Base-by-base conservation (phyloP, 1,140 invertebrate genomes). In the Hycleus phaleratus region DNA sequence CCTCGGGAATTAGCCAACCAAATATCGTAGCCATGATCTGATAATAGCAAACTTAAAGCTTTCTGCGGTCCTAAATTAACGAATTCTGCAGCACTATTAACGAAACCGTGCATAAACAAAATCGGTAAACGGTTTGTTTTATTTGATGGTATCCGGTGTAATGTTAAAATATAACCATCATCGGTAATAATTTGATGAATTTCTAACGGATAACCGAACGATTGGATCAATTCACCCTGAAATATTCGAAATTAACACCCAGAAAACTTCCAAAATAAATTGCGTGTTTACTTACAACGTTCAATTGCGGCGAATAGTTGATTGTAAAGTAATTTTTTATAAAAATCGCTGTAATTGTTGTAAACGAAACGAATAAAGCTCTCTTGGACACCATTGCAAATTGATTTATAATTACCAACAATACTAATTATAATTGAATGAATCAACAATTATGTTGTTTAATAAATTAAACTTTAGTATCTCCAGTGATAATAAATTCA, bases 101-200 rank as follows among this genome's bases (percentile, higher is more conserved):
- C 70, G 2, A 87, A 69, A 10, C 85, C 85, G 63, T 88, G 86
- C 73, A 85, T 82, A 4, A 88, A 59, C 7, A 82, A 75, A 0
- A 84, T 78, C 5, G 54, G 54, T 18, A 12, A 26, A 1, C 51
- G 18, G 1, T 46, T 12, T 32, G 44, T 39, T 26, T 53, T 8
- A 46, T 46, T 25, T 45, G 51, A 26, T 32, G 24, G 24, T 38
- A 53, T 53, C 10, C 51, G 32, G n/a, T 53, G 51, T n/a, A 53
- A 45, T 8, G 51, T 53, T 46, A 53, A 12, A 46, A 53, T 45
- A 38, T 53, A 53, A 9, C 51, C 51, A 45, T 53, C 51, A 1
- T 53, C 51, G 3, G 51, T 53, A 26, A 38, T 10, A 3, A 53
- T 45, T 45, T 53, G 26, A 11, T 53, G 51, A 6, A 38, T 46